Percentiles rank a stretch among this genome's conserved stretches.
Conservation (phyloP, 2,888 invertebrate genomes). For the Mythimna vitellina region DNA sequence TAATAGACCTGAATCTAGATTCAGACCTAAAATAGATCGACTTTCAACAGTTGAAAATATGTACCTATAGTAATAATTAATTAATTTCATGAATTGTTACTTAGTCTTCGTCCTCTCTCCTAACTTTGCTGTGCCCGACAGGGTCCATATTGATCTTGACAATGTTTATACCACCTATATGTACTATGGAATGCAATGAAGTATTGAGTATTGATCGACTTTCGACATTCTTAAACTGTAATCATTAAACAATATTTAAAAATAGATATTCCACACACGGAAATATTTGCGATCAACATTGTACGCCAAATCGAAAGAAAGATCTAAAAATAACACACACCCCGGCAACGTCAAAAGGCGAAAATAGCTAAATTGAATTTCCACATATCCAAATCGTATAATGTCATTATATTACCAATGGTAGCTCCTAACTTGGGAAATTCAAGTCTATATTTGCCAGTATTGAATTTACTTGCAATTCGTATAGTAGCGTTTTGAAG, state of each 20-base stretch:
- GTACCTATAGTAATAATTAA: too few relatives aligned
- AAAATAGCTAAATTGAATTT: conserved; percentile 56
- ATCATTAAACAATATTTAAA: conserved; percentile 12
- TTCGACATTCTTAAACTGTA: not conserved
- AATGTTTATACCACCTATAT: too few relatives aligned
- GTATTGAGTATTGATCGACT: too few relatives aligned
- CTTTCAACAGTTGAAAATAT: not conserved
- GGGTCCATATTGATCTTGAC: too few relatives aligned
- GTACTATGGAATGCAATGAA: too few relatives aligned
- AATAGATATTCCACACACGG: conserved; percentile 7
- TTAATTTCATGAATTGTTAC: too few relatives aligned
- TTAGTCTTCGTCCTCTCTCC: too few relatives aligned
- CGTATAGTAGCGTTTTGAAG: conserved; percentile 61
- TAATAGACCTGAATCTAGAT: conserved; percentile 1
- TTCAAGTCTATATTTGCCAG: conserved; percentile 76
- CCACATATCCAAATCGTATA: conserved; percentile 61
- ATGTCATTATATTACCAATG: conserved; percentile 70
- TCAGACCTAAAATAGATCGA: conserved; percentile 4
- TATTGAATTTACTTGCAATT: conserved; percentile 76
- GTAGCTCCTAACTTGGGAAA: conserved; percentile 66
- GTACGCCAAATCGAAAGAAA: conserved; percentile 38
- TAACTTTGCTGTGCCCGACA: too few relatives aligned
- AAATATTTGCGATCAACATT: conserved; percentile 19
- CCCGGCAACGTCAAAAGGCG: conserved; percentile 39
- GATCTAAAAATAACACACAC: conserved; percentile 37